These are phyloP conservation scores for Parnassius orleans DNA, from an alignment of 2,888 invertebrate genomes.

Conservation along the genomic window DNA sequence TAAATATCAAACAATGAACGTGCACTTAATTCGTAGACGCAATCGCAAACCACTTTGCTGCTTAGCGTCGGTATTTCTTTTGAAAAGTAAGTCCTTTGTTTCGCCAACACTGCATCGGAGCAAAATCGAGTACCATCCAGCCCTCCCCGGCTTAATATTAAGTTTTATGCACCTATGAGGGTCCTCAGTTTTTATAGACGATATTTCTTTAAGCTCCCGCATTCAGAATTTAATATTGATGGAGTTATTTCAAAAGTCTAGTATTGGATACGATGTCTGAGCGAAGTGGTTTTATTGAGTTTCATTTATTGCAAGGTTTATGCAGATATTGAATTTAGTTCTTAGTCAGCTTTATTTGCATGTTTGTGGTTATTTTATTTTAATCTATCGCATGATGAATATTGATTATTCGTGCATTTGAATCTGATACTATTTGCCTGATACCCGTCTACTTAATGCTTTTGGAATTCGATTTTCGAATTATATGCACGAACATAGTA, in stretches of 20 bases:
- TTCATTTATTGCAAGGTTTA: background rate
- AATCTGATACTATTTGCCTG: too few species aligned
- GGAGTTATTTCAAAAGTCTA: too few species aligned
- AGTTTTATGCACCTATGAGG: background rate
- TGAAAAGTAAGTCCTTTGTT: constrained; percentile 43
- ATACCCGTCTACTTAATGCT: too few species aligned
- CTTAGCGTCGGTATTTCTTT: background rate
- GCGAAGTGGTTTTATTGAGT: background rate
- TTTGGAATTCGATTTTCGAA: too few species aligned
- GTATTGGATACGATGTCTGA: too few species aligned
- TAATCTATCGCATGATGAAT: too few species aligned
- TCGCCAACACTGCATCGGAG: constrained; percentile 56
- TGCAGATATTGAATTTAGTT: background rate
- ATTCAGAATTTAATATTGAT: too few species aligned
- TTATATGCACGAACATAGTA: too few species aligned
- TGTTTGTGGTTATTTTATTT: too few species aligned
- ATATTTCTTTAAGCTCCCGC: too few species aligned
- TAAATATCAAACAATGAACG: background rate
- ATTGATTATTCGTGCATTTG: too few species aligned
- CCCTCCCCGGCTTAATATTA: background rate
- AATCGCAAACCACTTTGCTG: constrained; percentile 2
- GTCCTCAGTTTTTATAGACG: too few species aligned
- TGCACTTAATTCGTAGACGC: background rate
- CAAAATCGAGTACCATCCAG: constrained; percentile 54
- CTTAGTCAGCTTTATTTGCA: background rate